Base-by-base conservation (phyloP, 2,113 vertebrate species). In the Phoenicopterus ruber region DNA sequence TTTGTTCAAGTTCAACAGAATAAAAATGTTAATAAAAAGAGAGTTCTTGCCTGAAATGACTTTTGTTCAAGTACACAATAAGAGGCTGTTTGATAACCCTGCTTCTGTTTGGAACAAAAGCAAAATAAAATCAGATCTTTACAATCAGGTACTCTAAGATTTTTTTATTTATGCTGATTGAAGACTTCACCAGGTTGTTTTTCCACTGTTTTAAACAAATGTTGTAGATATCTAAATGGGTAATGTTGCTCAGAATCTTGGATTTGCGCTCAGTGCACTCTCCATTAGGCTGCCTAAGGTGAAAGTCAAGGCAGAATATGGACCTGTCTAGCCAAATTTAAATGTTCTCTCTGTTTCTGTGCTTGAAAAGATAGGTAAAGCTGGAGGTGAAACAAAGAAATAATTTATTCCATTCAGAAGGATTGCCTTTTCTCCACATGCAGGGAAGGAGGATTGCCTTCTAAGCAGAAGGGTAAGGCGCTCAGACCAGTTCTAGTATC, bases 1-100 rank as follows among this genome's bases (percentile, higher is more conserved):
- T 78, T 93, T 96, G 17, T 88, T 95, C 47, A 73, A 90, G 83
- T 63, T 52, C 78, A 72, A 94, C 81, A 67, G 84, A 69, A 90
- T 83, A 83, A 84, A 88, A 84, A 59, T 42, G 13, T 74, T 79
- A 86, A 82, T 65, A 67, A 90, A 94, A 93, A 88, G 42, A 63
- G 52, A 81, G 50, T 84, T 94, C 69, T 92, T 84, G 32, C 47
- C 57, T 84, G 79, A 63, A 89, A 79, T 94, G 3, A 46, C 44
- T 91, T 74, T 40, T 81, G 10, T 88, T 88, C 69, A 82, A 91
- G 49, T 61, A 72, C 65, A 72, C n/a, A 91, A 34, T 59, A 81
- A 84, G 29, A 88, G 20, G 6, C 28, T 86, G 38, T 90, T 94
- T 88, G 38, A 78, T 88, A 90, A 83, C 24, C 11, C 16, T 63